These are phyloP conservation scores for Eumaeus atala DNA, from an alignment of 1,140 invertebrate species.

Conservation along the genomic window DNA sequence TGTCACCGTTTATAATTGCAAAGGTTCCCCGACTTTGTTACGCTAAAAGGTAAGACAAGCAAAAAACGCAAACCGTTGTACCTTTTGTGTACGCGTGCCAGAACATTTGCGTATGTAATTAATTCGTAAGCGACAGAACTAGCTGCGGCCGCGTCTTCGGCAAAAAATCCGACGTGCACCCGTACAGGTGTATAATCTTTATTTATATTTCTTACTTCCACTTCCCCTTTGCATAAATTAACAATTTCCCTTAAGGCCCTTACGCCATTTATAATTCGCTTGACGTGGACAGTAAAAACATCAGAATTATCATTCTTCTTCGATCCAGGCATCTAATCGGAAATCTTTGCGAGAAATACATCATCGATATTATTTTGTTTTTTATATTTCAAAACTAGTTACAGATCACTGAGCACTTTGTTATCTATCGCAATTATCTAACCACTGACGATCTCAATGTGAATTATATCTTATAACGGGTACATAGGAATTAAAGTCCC, in stretches of 20 bases:
- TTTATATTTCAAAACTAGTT: constrained; percentile 50
- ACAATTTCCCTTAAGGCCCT: constrained; percentile 42
- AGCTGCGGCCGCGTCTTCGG: constrained; percentile 49
- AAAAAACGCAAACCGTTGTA: constrained; percentile 36
- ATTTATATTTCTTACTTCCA: constrained; percentile 60
- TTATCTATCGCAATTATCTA: constrained; percentile 53
- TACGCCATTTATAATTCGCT: constrained; percentile 3
- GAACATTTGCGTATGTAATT: constrained; percentile 46
- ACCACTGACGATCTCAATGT: constrained; percentile 23
- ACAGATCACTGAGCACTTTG: constrained; percentile 61
- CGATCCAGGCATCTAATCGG: neutral
- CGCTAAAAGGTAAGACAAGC: constrained; percentile 31
- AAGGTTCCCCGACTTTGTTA: constrained; percentile 27
- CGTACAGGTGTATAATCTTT: constrained; percentile 68
- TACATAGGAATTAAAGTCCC: constrained; percentile 40
- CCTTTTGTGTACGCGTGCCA: constrained; percentile 38
- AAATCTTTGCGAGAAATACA: constrained; percentile 2
- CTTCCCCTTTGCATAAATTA: constrained; percentile 73
- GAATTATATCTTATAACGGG: constrained; percentile 35
- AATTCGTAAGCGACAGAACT: constrained; percentile 50
- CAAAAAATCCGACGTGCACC: constrained; percentile 50
- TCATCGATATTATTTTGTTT: constrained; percentile 29
- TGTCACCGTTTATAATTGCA: constrained; percentile 59
- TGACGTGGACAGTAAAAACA: constrained; percentile 1
- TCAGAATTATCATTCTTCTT: neutral